These are phyloP conservation scores for Pipa parva DNA, from an alignment of 2,113 vertebrate genomes.

Conservation along the genomic window DNA sequence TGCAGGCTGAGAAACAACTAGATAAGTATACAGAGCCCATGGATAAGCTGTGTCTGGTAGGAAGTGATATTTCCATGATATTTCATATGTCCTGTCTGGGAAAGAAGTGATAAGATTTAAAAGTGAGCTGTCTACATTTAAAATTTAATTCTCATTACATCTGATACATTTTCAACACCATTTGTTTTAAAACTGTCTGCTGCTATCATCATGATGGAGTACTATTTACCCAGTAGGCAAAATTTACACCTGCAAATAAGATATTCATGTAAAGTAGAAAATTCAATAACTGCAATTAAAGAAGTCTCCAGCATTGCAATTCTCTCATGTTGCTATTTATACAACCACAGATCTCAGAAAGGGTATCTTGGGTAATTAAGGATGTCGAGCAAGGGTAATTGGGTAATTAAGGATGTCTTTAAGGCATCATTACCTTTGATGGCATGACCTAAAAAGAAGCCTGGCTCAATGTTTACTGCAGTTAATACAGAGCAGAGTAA, in stretches of 20 bases:
- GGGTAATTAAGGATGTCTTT: constrained; percentile 40
- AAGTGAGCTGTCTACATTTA: no score
- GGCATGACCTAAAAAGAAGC: constrained; percentile 34
- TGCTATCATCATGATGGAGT: not conserved
- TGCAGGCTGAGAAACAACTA: no score
- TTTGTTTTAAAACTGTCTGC: not conserved
- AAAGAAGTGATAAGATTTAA: no score
- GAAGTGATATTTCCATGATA: no score
- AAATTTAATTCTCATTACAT: no score
- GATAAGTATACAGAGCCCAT: no score
- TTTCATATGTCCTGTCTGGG: no score
- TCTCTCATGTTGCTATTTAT: constrained; percentile 29
- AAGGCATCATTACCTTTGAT: constrained; percentile 40
- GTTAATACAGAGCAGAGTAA: constrained; percentile 29
- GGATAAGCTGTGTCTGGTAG: no score
- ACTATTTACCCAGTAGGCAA: not conserved
- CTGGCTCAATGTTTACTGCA: constrained; percentile 24
- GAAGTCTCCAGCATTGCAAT: constrained; percentile 26
- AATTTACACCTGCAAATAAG: constrained; percentile 27
- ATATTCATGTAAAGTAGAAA: constrained; percentile 14
- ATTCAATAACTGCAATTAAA: constrained; percentile 32
- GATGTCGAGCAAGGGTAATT: constrained; percentile 38
- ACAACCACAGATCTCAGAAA: constrained; percentile 30
- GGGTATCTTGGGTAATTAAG: constrained; percentile 40
- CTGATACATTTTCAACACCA: not conserved